Evolutionary conservation across 2,797 vertebrate genomes (phyloP).

Genomic region (Sebastes trivittatus): DNA sequence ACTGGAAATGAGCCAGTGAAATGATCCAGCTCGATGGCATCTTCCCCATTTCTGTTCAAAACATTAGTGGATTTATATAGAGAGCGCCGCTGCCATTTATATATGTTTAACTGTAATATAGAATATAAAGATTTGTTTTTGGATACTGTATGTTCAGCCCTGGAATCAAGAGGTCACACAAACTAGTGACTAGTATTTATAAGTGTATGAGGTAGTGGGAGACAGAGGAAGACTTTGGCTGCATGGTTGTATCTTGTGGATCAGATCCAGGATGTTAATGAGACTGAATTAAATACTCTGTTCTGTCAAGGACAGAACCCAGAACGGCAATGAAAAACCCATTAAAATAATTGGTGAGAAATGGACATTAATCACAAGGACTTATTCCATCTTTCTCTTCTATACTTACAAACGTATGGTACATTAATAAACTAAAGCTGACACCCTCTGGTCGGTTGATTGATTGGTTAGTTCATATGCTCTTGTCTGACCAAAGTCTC

Average conservation of each 20-base stretch:
- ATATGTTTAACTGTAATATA: neutral
- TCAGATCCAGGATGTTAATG: slow-evolving; percentile 7
- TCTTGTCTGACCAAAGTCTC: no score
- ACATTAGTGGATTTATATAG: neutral
- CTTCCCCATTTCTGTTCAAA: neutral
- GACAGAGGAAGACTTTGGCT: neutral
- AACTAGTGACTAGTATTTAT: neutral
- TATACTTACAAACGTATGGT: neutral
- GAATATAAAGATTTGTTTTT: neutral
- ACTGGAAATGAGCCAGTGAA: slow-evolving; percentile 22
- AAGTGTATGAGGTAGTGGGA: neutral
- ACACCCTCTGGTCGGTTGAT: neutral
- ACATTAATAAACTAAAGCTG: neutral
- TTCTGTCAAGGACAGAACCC: neutral
- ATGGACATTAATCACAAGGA: neutral
- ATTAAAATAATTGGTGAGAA: slow-evolving; percentile 5
- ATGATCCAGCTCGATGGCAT: slow-evolving; percentile 6
- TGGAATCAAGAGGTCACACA: neutral
- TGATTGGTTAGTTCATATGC: no score
- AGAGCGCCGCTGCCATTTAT: neutral
- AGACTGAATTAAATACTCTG: neutral
- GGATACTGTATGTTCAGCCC: neutral
- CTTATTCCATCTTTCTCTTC: neutral
- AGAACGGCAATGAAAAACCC: neutral
- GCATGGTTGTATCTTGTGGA: slow-evolving; percentile 3